Percentiles rank a stretch among this genome's conserved stretches.
phyloP scores from a whole-genome alignment of 2,113 vertebrate genomes.

The Scomber scombrus region DNA sequence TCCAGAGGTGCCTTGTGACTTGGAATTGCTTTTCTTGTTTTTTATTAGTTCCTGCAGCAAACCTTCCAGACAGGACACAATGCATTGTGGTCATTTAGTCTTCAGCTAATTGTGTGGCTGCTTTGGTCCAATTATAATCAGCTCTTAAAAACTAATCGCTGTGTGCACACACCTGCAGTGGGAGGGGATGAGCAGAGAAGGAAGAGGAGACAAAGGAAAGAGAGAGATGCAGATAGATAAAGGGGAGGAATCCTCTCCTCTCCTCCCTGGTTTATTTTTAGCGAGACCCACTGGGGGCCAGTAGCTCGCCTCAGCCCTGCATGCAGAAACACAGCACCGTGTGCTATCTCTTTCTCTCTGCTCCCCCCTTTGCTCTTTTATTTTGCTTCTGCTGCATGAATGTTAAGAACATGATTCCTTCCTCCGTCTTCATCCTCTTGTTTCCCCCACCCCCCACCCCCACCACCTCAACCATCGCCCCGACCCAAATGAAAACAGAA shows the following conservation, averaged over 20 bases:
- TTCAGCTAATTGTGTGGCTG: neutral
- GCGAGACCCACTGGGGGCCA: constrained; percentile 73
- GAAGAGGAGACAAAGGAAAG: constrained; percentile 38
- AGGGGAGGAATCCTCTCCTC: constrained; percentile 56
- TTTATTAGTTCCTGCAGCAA: neutral
- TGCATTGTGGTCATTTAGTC: neutral
- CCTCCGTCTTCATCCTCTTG: constrained; percentile 19
- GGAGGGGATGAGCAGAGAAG: constrained; percentile 7
- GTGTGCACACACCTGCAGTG: constrained; percentile 23
- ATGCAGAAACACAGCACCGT: constrained; percentile 67
- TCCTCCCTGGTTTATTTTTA: constrained; percentile 81
- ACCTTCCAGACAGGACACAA: neutral
- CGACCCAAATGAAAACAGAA: constrained; percentile 6
- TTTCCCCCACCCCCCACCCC: neutral
- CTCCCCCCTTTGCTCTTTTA: neutral
- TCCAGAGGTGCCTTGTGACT: neutral
- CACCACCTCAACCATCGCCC: neutral
- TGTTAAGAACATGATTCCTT: neutral
- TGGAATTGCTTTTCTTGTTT: neutral
- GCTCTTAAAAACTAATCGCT: neutral
- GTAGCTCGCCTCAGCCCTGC: constrained; percentile 64
- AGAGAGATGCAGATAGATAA: constrained; percentile 47
- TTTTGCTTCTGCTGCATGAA: constrained; percentile 3
- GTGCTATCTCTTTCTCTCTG: constrained; percentile 29
- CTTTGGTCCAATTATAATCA: neutral